Conservation (phyloP, 2,888 invertebrate species). For the Carabus problematicus region DNA sequence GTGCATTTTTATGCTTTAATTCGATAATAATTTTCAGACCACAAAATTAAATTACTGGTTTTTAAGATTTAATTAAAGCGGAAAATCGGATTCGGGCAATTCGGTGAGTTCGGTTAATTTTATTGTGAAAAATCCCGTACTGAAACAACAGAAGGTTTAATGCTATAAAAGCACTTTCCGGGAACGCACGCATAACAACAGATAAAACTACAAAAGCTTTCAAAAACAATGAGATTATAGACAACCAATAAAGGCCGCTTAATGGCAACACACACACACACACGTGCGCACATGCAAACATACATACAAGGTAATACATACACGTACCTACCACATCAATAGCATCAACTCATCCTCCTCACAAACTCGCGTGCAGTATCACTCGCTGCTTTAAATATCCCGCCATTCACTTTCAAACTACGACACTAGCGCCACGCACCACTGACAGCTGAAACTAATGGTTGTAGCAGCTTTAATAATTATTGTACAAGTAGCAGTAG, state of each 20-base stretch:
- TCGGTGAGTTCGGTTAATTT: slow-evolving; percentile 16
- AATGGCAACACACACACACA: slow-evolving; percentile 9
- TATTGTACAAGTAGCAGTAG: neutral
- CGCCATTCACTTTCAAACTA: neutral
- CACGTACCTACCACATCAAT: neutral
- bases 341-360: neutral
- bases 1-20: no score
- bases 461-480: neutral
- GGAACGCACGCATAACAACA: slow-evolving; percentile 10
- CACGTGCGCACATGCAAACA: neutral
- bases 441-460: neutral
- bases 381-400: slow-evolving; percentile 3
- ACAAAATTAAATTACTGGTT: no score
- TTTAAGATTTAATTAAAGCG: slow-evolving; percentile 14
- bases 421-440: neutral
- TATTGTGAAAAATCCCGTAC: slow-evolving; percentile 9
- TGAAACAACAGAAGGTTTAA: slow-evolving; percentile 6
- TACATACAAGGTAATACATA: neutral
- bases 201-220: slow-evolving; percentile 20
- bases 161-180: no score
- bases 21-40: no score
- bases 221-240: slow-evolving; percentile 19
- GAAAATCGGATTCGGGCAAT: slow-evolving; percentile 16
- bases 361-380: no score
- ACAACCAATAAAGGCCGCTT: slow-evolving; percentile 17